These are phyloP conservation scores for Drosophila tristis DNA, from an alignment of 1,140 invertebrate genomes.

Conservation along the genomic window DNA sequence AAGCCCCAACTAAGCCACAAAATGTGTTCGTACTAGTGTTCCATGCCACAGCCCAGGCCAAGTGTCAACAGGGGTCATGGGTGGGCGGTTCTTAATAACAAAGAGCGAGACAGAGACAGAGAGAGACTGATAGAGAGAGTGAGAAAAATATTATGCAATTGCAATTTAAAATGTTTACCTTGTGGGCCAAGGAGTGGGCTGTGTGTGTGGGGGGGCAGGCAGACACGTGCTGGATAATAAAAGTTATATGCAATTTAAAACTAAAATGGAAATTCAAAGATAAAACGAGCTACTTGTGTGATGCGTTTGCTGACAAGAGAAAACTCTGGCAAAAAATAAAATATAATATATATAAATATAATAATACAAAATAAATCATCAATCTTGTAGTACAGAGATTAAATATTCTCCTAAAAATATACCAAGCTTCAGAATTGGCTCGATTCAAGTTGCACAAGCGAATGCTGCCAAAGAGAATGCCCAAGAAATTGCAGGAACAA, in stretches of 20 bases:
- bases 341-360: too few relatives aligned
- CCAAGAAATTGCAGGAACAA: too few relatives aligned
- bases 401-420: too few relatives aligned
- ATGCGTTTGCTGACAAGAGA: neutral
- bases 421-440: too few relatives aligned
- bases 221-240: conserved; percentile 9
- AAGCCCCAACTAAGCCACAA: conserved; percentile 46
- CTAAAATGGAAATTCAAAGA: conserved; percentile 36
- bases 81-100: neutral
- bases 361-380: too few relatives aligned
- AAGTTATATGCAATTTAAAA: conserved; percentile 35
- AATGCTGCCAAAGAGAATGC: too few relatives aligned
- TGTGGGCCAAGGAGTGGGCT: neutral
- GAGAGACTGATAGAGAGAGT: neutral
- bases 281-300: conserved; percentile 20
- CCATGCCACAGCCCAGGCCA: neutral
- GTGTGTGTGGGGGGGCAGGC: neutral
- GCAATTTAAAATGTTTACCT: conserved; percentile 40
- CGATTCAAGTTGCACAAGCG: too few relatives aligned
- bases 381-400: too few relatives aligned
- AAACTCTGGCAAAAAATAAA: too few relatives aligned
- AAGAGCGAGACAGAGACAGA: too few relatives aligned
- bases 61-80: conserved; percentile 30
- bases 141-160: conserved; percentile 42
- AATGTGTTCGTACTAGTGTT: conserved; percentile 13